Evolutionary conservation across 2,797 vertebrate species (phyloP).

Genomic region (Bucorvus abyssinicus): DNA sequence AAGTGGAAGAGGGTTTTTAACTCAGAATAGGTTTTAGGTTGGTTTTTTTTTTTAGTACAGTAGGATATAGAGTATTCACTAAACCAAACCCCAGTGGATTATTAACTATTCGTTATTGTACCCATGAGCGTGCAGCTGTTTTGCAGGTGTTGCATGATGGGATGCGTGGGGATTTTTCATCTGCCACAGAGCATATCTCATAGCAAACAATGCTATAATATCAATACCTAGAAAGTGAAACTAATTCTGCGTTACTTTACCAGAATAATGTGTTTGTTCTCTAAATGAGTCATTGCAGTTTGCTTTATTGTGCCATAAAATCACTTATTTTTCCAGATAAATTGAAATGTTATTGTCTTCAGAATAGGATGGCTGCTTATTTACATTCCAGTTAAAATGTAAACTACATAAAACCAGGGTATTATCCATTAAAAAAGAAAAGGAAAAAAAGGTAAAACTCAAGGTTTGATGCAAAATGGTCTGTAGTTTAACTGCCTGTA

Average conservation of each 20-base stretch:
- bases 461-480: neutral
- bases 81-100: neutral
- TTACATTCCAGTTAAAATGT: constrained; percentile 32
- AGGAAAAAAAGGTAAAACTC: neutral
- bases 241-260: neutral
- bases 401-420: neutral
- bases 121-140: neutral
- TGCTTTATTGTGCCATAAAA: constrained; percentile 40
- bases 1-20: neutral
- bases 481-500: neutral
- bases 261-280: neutral
- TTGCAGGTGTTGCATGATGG: neutral
- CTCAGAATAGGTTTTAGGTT: neutral
- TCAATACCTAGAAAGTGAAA: neutral
- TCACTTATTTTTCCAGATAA: constrained; percentile 29
- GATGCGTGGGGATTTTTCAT: neutral
- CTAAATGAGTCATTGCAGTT: constrained; percentile 32
- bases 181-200: neutral
- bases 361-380: constrained; percentile 16
- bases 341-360: constrained; percentile 36
- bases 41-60: neutral
- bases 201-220: neutral
- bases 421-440: neutral
- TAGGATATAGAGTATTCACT: neutral
- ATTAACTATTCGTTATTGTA: neutral